Evolutionary conservation across 2,888 invertebrate species (phyloP), one percentile per base, ranked within the genome.

Genomic region (Agonopterix arenella): DNA sequence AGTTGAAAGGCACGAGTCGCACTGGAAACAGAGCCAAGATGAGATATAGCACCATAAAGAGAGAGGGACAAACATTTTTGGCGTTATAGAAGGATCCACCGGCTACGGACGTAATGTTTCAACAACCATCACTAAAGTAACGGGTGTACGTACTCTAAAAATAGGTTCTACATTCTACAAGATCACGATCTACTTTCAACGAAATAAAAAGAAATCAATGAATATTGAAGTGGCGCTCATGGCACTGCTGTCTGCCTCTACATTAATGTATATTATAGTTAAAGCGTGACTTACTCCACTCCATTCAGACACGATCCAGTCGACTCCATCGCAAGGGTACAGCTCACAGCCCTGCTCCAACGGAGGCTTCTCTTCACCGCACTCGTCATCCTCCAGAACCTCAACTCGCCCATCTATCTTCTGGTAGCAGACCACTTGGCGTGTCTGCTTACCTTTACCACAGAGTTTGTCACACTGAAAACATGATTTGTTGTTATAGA

Each of bases 221-320:
- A 28, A 1, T 28, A 28, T 28, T 5, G 5, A 28, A 28, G 4
- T 28, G 5, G 1, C 28, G 5, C 28, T 28, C 28, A 28, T 28
- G 28, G 5, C 1, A 7, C 28, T 28, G 28, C 28, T 28, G 28
- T 28, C 28, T 28, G 7, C 4, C 1, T 4, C 28, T 28, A 28
- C 28, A 28, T 28, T 1, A 2, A 13, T 13, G 13, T 13, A 2
- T 13, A 2, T 13, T 13, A 18, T 40, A 44, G 46, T 46, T 46
- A 11, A 11, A 42, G 18, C 11, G 1, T 8, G 10, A 83, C 92
- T 92, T 84, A 98, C 98, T 62, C 97, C 96, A 61, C 92, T 92
- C 98, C 98, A 98, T 43, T 94, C 93, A 0, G 96, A 93, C 7
- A 93, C 84, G 48, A 97, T 92, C 97, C 97, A 98, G 74, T 97